Conservation (phyloP, 2,113 vertebrate species). For the Mola mola region DNA sequence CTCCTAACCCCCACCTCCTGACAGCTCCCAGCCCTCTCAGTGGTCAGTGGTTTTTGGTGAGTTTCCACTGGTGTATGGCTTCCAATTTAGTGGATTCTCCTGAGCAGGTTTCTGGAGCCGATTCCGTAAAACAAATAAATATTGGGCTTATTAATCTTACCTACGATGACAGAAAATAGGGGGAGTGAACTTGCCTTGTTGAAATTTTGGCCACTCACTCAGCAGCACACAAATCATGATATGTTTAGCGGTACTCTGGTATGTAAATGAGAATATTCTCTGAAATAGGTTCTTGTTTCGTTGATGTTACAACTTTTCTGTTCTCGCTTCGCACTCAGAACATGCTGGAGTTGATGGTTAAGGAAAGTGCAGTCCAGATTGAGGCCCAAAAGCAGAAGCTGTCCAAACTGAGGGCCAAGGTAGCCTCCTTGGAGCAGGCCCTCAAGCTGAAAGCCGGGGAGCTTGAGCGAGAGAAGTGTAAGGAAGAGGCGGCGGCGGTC, state of each 20-base stretch:
- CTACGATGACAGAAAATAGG: slow-evolving; percentile 56
- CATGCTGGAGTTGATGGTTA: slow-evolving; percentile 78
- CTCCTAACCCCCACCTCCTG: slow-evolving; percentile 58
- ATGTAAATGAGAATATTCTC: slow-evolving; percentile 14
- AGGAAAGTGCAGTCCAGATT: slow-evolving; percentile 80
- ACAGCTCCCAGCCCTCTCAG: slow-evolving; percentile 72
- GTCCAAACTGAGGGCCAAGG: slow-evolving; percentile 74
- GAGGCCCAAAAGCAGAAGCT: slow-evolving; percentile 78
- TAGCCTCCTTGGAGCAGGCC: slow-evolving; percentile 78
- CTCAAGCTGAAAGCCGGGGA: slow-evolving; percentile 64
- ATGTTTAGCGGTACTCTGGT: slow-evolving; percentile 9
- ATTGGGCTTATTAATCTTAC: slow-evolving; percentile 57
- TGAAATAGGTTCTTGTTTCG: not conserved
- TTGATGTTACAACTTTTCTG: not conserved
- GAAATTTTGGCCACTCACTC: slow-evolving; percentile 35
- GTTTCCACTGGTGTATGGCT: slow-evolving; percentile 76
- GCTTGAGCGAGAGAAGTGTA: slow-evolving; percentile 65
- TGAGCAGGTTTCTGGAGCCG: slow-evolving; percentile 50
- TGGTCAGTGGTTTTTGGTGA: slow-evolving; percentile 73
- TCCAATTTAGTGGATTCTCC: slow-evolving; percentile 63
- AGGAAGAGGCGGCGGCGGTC: slow-evolving; percentile 54
- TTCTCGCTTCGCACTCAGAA: slow-evolving; percentile 76
- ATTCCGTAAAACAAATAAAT: slow-evolving; percentile 73
- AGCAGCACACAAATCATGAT: slow-evolving; percentile 39
- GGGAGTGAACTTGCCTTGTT: slow-evolving; percentile 40